phyloP scores from a whole-genome alignment of 2,797 vertebrate genomes.

The Spheniscus humboldti region DNA sequence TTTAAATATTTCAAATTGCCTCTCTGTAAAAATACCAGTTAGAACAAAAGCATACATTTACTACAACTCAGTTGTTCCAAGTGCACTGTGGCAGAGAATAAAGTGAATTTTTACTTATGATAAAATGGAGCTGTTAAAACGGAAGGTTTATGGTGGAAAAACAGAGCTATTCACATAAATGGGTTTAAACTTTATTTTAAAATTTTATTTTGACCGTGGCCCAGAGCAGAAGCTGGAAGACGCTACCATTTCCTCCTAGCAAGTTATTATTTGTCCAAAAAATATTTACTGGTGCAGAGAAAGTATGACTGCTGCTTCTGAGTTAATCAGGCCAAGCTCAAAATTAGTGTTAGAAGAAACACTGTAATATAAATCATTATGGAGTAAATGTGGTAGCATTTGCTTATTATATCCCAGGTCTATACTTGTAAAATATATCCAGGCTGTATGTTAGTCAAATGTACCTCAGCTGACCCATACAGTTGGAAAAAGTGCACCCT shows the following conservation, averaged over 20 bases:
- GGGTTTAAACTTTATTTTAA: conserved; percentile 29
- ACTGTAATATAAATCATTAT: background rate
- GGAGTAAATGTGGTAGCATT: background rate
- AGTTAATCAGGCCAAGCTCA: background rate
- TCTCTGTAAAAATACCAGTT: conserved; percentile 53
- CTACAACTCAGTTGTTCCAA: conserved; percentile 52
- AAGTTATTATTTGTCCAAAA: background rate
- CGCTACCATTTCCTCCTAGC: background rate
- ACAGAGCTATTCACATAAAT: background rate
- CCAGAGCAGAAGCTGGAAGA: conserved; percentile 45
- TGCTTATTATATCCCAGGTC: background rate
- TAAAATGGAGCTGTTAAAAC: conserved; percentile 53
- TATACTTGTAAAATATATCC: background rate
- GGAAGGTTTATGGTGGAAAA: conserved; percentile 48
- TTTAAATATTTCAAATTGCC: conserved; percentile 56
- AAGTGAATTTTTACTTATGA: conserved; percentile 26
- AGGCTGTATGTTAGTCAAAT: background rate
- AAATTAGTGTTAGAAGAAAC: background rate
- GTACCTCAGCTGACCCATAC: conserved; percentile 1
- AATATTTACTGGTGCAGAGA: background rate
- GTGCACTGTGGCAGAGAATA: conserved; percentile 1
- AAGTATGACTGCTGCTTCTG: background rate
- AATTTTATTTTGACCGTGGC: conserved; percentile 33
- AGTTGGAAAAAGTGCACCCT: background rate
- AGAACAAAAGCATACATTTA: conserved; percentile 58